Conservation (phyloP, 2,113 vertebrate genomes). For the Entomyzon cyanotis region DNA sequence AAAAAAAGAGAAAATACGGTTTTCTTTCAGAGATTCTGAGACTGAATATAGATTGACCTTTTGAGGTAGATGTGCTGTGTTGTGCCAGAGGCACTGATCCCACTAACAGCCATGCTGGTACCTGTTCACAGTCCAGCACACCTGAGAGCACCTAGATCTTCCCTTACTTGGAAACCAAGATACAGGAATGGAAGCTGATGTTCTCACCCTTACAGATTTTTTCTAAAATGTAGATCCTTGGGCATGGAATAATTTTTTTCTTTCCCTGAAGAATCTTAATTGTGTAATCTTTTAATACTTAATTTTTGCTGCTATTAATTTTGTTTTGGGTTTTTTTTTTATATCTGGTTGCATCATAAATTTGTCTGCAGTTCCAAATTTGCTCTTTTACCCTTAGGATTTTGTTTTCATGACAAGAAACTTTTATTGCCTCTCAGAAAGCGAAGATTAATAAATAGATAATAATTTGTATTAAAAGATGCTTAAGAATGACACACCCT, state of each 20-base stretch:
- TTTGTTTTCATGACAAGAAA: neutral
- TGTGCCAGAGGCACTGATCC: neutral
- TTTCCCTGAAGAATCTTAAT: neutral
- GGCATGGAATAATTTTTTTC: neutral
- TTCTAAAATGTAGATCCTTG: neutral
- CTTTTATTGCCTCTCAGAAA: neutral
- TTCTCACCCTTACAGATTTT: neutral
- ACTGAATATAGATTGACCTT: neutral
- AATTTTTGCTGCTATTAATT: neutral
- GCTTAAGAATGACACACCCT: neutral
- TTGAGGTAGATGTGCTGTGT: neutral
- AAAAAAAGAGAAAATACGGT: neutral
- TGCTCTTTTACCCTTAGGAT: neutral
- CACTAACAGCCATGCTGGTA: neutral
- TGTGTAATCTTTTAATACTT: rapidly evolving
- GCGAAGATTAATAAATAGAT: neutral
- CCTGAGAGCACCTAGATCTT: neutral
- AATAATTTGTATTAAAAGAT: neutral
- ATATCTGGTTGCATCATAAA: neutral
- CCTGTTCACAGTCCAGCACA: rapidly evolving
- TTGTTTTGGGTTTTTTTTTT: neutral
- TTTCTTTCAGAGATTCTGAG: neutral
- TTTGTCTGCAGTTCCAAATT: neutral
- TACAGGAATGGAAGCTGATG: neutral
- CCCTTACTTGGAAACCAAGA: neutral